Percentiles rank a stretch among this genome's conserved stretches.
Evolutionary conservation across 2,888 invertebrate genomes (phyloP).

Genomic region (Tetragnatha montana): DNA sequence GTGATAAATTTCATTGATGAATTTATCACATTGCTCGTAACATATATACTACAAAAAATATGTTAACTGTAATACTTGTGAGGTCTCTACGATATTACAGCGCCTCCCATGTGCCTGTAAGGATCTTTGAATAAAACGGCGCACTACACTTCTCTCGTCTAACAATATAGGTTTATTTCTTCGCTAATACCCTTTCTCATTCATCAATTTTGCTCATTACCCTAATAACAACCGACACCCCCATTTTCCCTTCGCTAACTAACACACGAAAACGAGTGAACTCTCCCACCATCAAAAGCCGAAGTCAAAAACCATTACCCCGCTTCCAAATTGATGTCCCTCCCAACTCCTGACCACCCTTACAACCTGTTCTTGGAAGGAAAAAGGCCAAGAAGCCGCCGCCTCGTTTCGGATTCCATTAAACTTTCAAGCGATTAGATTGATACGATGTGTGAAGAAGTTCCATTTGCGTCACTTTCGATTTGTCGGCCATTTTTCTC

Average conservation of each 20-base stretch:
- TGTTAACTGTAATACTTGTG: too few relatives aligned
- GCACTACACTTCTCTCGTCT: too few relatives aligned
- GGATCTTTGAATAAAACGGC: too few relatives aligned
- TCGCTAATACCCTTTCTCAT: background rate
- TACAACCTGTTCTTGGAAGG: conserved; percentile 1
- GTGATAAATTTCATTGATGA: background rate
- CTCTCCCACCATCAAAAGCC: too few relatives aligned
- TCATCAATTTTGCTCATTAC: background rate
- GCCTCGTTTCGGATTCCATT: conserved; percentile 44
- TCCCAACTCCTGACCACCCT: background rate
- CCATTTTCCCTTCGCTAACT: background rate
- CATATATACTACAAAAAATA: background rate
- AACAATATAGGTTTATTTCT: too few relatives aligned
- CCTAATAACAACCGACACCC: background rate
- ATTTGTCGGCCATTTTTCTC: conserved; percentile 52
- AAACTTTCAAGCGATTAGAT: conserved; percentile 58
- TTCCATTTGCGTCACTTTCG: conserved; percentile 51
- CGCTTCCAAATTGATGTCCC: conserved; percentile 2
- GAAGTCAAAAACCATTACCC: conserved; percentile 7
- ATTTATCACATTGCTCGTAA: background rate
- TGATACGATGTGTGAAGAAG: conserved; percentile 55
- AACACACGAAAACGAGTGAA: conserved; percentile 9
- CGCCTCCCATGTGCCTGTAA: too few relatives aligned
- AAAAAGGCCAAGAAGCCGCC: background rate
- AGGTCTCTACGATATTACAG: too few relatives aligned